Evolutionary conservation across 2,113 vertebrate genomes (phyloP).

Genomic region (Salvelinus namaycush): DNA sequence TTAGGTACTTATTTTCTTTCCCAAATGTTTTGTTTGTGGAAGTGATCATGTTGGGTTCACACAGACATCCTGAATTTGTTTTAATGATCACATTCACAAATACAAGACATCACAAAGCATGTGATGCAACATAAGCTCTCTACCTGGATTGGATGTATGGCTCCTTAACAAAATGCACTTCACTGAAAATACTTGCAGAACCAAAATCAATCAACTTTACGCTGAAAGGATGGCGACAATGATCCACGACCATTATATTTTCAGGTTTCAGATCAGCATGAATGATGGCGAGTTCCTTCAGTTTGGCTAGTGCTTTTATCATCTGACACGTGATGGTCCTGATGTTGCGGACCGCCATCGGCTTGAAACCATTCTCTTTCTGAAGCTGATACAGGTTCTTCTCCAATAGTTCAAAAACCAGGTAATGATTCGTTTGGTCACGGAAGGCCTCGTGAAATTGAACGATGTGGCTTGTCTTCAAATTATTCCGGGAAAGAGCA

Average conservation of each 20-base stretch:
- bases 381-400: slow-evolving; percentile 78
- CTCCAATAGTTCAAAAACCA: slow-evolving; percentile 79
- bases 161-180: slow-evolving; percentile 65
- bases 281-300: slow-evolving; percentile 78
- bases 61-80: not conserved
- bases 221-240: slow-evolving; percentile 66
- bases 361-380: slow-evolving; percentile 71
- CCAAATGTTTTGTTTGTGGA: too few relatives aligned
- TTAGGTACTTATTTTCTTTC: too few relatives aligned
- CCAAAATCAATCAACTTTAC: slow-evolving; percentile 81
- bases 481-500: slow-evolving; percentile 54
- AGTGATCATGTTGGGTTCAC: too few relatives aligned
- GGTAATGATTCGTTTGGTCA: slow-evolving; percentile 59
- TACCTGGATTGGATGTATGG: slow-evolving; percentile 78
- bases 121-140: not conserved
- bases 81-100: not conserved
- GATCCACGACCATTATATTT: slow-evolving; percentile 81
- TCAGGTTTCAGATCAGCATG: slow-evolving; percentile 78
- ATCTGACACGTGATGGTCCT: slow-evolving; percentile 71
- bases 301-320: slow-evolving; percentile 67
- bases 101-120: not conserved
- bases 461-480: slow-evolving; percentile 66
- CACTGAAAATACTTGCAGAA: slow-evolving; percentile 69
- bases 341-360: slow-evolving; percentile 68
- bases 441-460: slow-evolving; percentile 73